phyloP scores from a whole-genome alignment of 2,113 vertebrate genomes.

The Elephantulus edwardii region DNA sequence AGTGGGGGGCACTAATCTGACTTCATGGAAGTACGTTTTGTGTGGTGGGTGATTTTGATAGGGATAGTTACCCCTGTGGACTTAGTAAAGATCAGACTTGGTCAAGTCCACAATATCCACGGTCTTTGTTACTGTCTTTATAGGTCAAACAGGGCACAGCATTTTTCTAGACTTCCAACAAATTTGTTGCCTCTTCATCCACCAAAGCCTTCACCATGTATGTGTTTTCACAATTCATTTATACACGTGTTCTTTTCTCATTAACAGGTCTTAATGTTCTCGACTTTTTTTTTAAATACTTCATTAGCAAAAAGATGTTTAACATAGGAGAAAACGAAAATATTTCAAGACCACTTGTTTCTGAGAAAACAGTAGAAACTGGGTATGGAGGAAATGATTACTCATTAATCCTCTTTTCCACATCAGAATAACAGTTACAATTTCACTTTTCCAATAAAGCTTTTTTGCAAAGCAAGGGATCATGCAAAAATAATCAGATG shows the following conservation, averaged over 20 bases:
- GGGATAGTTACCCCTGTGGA: too few relatives aligned
- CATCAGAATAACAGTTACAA: slow-evolving; percentile 1
- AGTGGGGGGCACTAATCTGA: too few relatives aligned
- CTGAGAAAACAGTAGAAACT: neutral
- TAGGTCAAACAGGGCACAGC: neutral
- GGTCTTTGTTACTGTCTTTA: too few relatives aligned
- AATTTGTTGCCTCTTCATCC: neutral
- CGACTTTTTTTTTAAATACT: neutral
- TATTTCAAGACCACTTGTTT: neutral
- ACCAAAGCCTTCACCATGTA: neutral
- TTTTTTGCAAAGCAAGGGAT: slow-evolving; percentile 47
- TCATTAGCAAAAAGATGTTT: neutral
- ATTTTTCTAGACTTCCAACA: neutral
- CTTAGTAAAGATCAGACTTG: too few relatives aligned
- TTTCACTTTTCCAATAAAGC: slow-evolving; percentile 47
- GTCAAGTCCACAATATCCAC: too few relatives aligned
- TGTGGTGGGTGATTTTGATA: too few relatives aligned
- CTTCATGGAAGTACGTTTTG: too few relatives aligned
- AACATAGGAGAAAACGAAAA: neutral
- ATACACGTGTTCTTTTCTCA: neutral
- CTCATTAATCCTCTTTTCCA: neutral
- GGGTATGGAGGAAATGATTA: neutral
- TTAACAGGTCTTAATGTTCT: neutral
- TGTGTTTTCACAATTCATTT: neutral
- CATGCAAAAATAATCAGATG: slow-evolving; percentile 60